These are phyloP conservation scores for Phymanthus crucifer DNA, from an alignment of 92 coral and sea anemone species.

Conservation along the genomic window DNA sequence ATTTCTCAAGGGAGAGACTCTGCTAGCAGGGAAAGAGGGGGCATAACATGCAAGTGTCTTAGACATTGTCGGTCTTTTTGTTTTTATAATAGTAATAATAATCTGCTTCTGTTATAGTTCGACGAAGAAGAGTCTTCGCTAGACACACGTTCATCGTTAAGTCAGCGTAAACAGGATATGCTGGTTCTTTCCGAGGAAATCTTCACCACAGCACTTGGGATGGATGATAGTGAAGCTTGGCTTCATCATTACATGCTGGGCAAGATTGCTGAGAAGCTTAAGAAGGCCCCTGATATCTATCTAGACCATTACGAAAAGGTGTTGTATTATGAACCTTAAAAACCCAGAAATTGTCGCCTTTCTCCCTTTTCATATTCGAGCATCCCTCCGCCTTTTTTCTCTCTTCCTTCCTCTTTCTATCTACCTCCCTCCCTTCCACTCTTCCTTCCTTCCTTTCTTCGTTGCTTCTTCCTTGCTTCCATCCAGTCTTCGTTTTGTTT, in stretches of 20 bases:
- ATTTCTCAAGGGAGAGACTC: too few relatives aligned
- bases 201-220: constrained; percentile 88
- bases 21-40: too few relatives aligned
- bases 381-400: too few relatives aligned
- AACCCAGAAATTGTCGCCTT: too few relatives aligned
- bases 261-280: constrained; percentile 92
- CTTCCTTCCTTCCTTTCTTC: too few relatives aligned
- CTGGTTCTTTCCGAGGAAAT: constrained; percentile 83
- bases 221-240: constrained; percentile 97
- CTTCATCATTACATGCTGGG: constrained; percentile 96
- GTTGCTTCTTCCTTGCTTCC: too few relatives aligned
- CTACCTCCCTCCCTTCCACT: too few relatives aligned
- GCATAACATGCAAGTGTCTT: background rate
- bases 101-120: constrained; percentile 31
- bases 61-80: background rate
- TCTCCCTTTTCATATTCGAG: too few relatives aligned
- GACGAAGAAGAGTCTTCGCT: constrained; percentile 79
- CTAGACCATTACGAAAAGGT: constrained; percentile 87
- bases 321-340: background rate
- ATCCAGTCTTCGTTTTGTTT: too few relatives aligned
- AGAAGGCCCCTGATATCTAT: constrained; percentile 70
- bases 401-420: too few relatives aligned
- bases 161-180: constrained; percentile 89
- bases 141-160: constrained; percentile 68
- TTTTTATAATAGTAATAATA: background rate